Conservation (phyloP, 2,888 invertebrate genomes). For the Kryphioiulus occultus region DNA sequence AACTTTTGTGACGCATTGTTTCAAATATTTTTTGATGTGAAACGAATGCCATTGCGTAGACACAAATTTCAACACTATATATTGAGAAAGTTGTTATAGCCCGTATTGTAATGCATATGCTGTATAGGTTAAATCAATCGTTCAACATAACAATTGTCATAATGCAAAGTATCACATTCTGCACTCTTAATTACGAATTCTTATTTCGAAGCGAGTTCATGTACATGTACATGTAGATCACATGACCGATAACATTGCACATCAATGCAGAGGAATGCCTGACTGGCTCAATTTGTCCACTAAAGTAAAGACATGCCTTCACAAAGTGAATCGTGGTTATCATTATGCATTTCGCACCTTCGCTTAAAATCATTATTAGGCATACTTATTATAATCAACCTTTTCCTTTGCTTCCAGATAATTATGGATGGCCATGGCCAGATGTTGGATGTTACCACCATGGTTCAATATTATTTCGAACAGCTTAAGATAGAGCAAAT, state of each 20-base stretch:
- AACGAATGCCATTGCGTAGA: no score
- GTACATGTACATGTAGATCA: no score
- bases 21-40: no score
- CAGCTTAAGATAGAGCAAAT: not conserved
- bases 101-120: no score
- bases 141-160: no score
- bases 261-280: not conserved
- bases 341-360: constrained; percentile 7
- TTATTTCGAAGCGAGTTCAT: not conserved
- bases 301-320: not conserved
- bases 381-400: constrained; percentile 12
- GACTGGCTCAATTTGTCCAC: not conserved
- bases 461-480: not conserved
- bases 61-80: no score
- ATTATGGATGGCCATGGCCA: not conserved
- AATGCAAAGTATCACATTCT: no score
- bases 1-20: no score
- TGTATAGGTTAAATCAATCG: no score
- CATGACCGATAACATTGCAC: not conserved
- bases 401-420: not conserved
- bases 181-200: no score
- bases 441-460: not conserved
- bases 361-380: not conserved
- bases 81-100: no score
- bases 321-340: not conserved